Base-by-base conservation (phyloP, 2,888 invertebrate species). In the Acanthoscelides obtectus region DNA sequence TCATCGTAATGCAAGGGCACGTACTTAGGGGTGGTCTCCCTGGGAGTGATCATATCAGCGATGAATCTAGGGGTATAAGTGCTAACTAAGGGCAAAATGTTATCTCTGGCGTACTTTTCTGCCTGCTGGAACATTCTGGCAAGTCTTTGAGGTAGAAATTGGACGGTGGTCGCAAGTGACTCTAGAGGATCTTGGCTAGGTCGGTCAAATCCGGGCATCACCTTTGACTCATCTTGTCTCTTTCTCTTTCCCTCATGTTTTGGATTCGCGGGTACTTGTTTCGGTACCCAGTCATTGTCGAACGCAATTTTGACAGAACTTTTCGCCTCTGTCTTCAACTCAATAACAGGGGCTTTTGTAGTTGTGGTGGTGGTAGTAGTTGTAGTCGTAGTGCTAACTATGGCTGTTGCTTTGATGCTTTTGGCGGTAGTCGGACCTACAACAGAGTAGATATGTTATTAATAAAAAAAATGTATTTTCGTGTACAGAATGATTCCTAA, bases 91-190 rank as follows among this genome's bases (percentile, higher is more conserved):
- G 94, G 94, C 70, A 94, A 83, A 0, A 94, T 86, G 0, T 93
- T 94, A 82, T 93, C 92, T 70, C 93, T 88, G 0, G 94, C 94
- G 83, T 94, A 94, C 69, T 91, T 88, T 81, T 95, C 95, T 0
- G 94, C 95, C 77, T 94, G 90, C 64, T 94, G 92, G 68, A 95
- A 89, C 83, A 95, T 90, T 3, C 92, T 91, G 0, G 93, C 93
- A 0, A 95, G 84, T 17, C 93, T 88, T 75, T 93, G 92, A 0
- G 95, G 95, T 66, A 95, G 86, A 80, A 94, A 90, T 82, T 95
- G 95, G 0, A 95, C 93, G 0, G 92, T 93, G 72, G 90, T 83
- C 1, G 84, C 82, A 17, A 85, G 82, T 0, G 82, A 79, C 72
- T 84, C 83, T 19, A 85, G 74, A 0, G 82, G 82, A 75, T 82